Evolutionary conservation across 2,888 invertebrate species (phyloP).

Genomic region (Asteroscopus sphinx): DNA sequence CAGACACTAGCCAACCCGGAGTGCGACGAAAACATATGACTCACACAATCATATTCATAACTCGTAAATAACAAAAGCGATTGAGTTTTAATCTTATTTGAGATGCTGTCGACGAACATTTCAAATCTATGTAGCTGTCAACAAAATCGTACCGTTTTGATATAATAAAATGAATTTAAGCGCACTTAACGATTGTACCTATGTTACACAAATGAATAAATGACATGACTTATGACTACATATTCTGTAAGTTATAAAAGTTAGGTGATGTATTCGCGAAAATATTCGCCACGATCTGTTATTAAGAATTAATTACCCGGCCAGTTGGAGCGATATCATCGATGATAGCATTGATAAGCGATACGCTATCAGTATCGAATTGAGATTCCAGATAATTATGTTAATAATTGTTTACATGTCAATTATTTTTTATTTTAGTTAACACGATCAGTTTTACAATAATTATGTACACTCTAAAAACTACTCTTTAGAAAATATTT

Average conservation of each 20-base stretch:
- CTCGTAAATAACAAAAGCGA: constrained; percentile 32
- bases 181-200: constrained; percentile 44
- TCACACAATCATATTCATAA: constrained; percentile 46
- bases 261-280: background rate
- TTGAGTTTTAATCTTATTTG: constrained; percentile 30
- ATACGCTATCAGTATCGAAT: background rate
- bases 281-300: constrained; percentile 5
- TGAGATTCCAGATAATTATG: too few relatives aligned
- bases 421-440: too few relatives aligned
- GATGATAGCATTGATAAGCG: constrained; percentile 17
- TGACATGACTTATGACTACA: too few relatives aligned
- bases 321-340: constrained; percentile 18
- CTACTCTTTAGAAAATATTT: too few relatives aligned
- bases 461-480: too few relatives aligned
- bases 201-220: too few relatives aligned
- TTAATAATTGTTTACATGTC: too few relatives aligned
- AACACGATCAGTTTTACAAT: too few relatives aligned
- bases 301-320: constrained; percentile 37
- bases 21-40: constrained; percentile 59
- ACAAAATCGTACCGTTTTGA: constrained; percentile 50
- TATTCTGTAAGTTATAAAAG: background rate
- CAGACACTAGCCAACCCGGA: too few relatives aligned
- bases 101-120: constrained; percentile 34
- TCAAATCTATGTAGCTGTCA: constrained; percentile 53
- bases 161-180: constrained; percentile 61